Evolutionary conservation across 2,888 invertebrate genomes (phyloP).

Genomic region (Zeuzera pyrina): DNA sequence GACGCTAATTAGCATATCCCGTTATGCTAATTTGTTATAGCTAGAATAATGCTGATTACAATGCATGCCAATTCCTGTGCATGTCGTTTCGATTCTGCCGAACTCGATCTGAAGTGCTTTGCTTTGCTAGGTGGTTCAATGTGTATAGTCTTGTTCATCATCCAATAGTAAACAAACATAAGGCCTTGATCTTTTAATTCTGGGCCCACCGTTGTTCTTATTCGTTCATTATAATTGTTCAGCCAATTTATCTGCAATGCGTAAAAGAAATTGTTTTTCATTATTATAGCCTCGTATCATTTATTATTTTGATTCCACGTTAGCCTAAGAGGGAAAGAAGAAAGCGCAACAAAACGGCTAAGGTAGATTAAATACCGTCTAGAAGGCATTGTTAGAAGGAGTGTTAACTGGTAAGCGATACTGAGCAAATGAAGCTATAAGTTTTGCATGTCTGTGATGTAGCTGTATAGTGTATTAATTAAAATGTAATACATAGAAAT

Average conservation of each 20-base stretch:
- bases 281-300: neutral
- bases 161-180: constrained; percentile 85
- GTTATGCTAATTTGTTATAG: no score
- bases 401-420: no score
- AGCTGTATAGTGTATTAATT: no score
- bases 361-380: neutral
- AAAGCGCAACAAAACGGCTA: no score
- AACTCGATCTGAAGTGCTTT: constrained; percentile 17
- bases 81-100: neutral
- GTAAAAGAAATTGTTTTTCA: constrained; percentile 5
- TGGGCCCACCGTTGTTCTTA: constrained; percentile 80
- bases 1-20: no score
- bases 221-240: constrained; percentile 83
- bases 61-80: neutral
- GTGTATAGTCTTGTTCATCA: constrained; percentile 85
- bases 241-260: constrained; percentile 84
- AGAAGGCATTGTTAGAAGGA: no score
- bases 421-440: no score
- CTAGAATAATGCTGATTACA: neutral
- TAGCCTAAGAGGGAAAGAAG: neutral
- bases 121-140: constrained; percentile 54
- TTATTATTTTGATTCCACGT: neutral
- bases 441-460: no score
- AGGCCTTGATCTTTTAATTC: constrained; percentile 80
- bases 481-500: no score